A percentile compares a stretch with the other conserved stretches of the same genome.
phyloP scores from a whole-genome alignment of 2,888 invertebrate species.

The Patella ulyssiponensis region DNA sequence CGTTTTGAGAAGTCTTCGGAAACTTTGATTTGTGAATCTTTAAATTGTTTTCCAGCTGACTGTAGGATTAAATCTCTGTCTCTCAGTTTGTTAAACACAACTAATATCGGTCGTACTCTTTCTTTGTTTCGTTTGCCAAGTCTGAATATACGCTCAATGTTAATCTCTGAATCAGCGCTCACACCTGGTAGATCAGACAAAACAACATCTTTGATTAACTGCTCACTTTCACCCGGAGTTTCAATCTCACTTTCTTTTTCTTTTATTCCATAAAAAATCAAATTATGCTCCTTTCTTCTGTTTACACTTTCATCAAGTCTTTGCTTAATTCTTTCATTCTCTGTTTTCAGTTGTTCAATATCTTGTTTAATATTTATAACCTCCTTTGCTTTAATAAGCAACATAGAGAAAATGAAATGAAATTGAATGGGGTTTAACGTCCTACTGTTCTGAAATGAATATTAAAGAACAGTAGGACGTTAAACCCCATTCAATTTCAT shows the following conservation, averaged over 20 bases:
- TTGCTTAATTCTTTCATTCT: neutral
- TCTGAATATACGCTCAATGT: neutral
- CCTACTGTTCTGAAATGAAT: too few relatives aligned
- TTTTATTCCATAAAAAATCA: slow-evolving; percentile 11
- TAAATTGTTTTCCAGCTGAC: neutral
- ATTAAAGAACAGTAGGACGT: too few relatives aligned
- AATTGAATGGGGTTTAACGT: too few relatives aligned
- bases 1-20: neutral
- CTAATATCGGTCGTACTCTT: neutral
- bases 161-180: slow-evolving; percentile 4
- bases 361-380: slow-evolving; percentile 1
- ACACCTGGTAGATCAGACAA: neutral
- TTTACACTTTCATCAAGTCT: neutral
- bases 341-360: slow-evolving; percentile 1
- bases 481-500: too few relatives aligned
- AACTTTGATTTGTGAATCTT: neutral
- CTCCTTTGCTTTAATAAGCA: slow-evolving; percentile 8
- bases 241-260: neutral
- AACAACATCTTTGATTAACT: neutral
- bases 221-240: neutral
- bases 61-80: neutral
- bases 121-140: neutral
- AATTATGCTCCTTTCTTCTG: slow-evolving; percentile 3
- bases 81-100: neutral
- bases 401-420: too few relatives aligned